phyloP scores from a whole-genome alignment of 2,888 invertebrate genomes.

The Ichneumoninae sp. region DNA sequence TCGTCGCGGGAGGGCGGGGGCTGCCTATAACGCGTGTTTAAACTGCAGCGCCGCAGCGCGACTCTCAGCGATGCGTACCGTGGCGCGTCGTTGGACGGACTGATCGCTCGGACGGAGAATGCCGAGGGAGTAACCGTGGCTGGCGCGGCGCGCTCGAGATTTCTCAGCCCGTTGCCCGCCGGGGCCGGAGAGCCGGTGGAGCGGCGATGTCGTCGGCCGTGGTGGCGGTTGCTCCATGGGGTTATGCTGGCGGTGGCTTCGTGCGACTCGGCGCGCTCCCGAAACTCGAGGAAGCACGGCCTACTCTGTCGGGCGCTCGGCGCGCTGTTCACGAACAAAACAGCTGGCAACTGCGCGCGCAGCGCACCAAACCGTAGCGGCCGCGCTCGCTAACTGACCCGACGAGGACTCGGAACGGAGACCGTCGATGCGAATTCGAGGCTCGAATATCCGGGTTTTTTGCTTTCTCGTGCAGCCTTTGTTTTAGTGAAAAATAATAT shows the following conservation, averaged over 20 bases:
- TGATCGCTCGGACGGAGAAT: conserved; percentile 63
- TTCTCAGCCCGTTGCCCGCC: conserved; percentile 36
- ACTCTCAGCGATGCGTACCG: conserved; percentile 55
- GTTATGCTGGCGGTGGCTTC: neutral
- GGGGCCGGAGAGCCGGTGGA: conserved; percentile 21
- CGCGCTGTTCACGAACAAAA: conserved; percentile 14
- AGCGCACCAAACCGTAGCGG: neutral
- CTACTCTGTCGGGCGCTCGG: neutral
- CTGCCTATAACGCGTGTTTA: conserved; percentile 68
- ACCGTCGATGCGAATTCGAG: neutral
- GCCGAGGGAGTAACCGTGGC: conserved; percentile 66
- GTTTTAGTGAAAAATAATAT: too few species aligned
- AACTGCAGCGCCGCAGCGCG: conserved; percentile 66
- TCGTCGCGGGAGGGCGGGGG: conserved; percentile 3
- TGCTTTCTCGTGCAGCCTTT: neutral
- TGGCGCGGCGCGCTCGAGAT: conserved; percentile 68
- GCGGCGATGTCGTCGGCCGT: conserved; percentile 32
- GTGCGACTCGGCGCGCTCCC: conserved; percentile 1
- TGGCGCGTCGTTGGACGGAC: conserved; percentile 69
- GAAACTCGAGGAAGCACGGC: conserved; percentile 8
- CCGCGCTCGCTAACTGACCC: neutral
- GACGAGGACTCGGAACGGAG: neutral
- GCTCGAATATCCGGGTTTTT: neutral
- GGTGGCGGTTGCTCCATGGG: conserved; percentile 15
- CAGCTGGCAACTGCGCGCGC: conserved; percentile 43